phyloP scores from a whole-genome alignment of 1,140 invertebrate species.

The Atta texana region DNA sequence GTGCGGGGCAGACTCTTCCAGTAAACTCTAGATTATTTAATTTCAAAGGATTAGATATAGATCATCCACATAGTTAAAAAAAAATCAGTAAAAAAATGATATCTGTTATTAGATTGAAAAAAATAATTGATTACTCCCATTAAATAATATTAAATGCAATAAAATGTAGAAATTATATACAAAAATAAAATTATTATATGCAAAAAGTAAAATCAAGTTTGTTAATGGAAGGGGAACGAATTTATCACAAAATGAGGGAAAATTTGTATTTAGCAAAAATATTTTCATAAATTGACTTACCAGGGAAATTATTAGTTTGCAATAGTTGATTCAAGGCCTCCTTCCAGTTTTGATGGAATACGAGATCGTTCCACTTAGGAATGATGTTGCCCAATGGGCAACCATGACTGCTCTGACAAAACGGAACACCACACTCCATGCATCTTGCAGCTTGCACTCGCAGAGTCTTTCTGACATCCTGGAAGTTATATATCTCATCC shows the following conservation, averaged over 20 bases:
- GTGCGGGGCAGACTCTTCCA: conserved; percentile 98
- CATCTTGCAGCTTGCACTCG: conserved; percentile 97
- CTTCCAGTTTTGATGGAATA: conserved; percentile 98
- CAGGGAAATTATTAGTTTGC: conserved; percentile 99
- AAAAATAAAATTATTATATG: not conserved
- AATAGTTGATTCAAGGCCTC: conserved; percentile 98
- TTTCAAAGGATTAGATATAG: not conserved
- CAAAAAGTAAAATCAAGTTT: not conserved
- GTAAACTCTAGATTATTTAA: conserved; percentile 93
- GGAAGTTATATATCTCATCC: conserved; percentile 98
- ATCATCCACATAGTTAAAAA: not conserved
- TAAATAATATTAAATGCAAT: conserved; percentile 17
- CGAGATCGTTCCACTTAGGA: conserved; percentile 99
- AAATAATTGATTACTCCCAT: not conserved
- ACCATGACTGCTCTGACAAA: conserved; percentile 98
- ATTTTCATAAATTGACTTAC: conserved; percentile 78
- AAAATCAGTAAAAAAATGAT: not conserved
- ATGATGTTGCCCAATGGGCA: conserved; percentile 99
- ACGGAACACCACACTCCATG: conserved; percentile 99
- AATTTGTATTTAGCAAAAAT: not conserved
- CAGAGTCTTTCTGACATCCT: conserved; percentile 94
- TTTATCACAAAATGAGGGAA: not conserved
- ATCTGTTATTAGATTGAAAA: not conserved
- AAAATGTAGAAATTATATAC: not conserved
- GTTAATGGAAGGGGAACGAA: not conserved